Conservation (phyloP, 2,113 vertebrate genomes). For the Sakesphorus luctuosus region DNA sequence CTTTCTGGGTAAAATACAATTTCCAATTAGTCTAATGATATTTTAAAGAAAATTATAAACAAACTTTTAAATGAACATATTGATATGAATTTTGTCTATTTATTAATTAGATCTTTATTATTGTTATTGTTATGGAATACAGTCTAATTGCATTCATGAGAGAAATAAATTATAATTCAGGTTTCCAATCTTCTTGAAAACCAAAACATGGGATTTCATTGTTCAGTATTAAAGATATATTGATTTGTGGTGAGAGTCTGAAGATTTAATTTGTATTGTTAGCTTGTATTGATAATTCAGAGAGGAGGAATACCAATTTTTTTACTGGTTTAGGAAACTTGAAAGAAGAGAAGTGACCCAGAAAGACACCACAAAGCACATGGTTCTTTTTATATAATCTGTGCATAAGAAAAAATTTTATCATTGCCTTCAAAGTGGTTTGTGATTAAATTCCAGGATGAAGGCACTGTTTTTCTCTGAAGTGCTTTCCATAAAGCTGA, state of each 20-base stretch:
- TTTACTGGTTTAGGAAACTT: background rate
- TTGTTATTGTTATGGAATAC: too few relatives aligned
- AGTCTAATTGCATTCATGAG: too few relatives aligned
- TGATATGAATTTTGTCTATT: background rate
- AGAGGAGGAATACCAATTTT: background rate
- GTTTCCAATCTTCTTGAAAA: background rate
- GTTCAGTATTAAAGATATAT: background rate
- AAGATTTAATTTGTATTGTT: background rate
- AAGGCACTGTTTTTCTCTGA: background rate
- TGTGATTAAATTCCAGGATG: background rate
- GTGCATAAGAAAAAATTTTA: background rate
- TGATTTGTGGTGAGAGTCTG: background rate
- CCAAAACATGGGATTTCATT: background rate
- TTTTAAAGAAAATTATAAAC: background rate
- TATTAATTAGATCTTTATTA: background rate
- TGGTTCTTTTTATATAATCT: background rate
- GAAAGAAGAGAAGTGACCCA: background rate
- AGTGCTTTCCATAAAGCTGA: background rate
- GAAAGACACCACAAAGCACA: background rate
- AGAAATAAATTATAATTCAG: background rate
- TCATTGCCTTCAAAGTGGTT: background rate
- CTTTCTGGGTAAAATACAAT: background rate
- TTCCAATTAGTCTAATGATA: background rate
- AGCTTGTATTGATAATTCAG: background rate
- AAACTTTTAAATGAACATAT: background rate